These are phyloP conservation scores for Amitus sp. DNA, from an alignment of 2,888 invertebrate species.

Conservation along the genomic window DNA sequence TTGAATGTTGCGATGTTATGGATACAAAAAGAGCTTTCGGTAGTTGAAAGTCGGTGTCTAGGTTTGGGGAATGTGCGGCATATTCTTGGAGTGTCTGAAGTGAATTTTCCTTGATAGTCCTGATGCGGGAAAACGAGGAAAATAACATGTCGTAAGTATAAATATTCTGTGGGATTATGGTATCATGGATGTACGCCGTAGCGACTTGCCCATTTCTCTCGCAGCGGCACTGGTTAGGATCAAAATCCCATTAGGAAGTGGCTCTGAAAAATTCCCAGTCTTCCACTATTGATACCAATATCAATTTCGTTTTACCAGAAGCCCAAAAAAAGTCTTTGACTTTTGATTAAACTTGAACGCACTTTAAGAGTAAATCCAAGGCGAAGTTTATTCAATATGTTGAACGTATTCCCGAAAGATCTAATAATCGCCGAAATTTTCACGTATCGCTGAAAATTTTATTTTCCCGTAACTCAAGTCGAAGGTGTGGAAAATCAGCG, in stretches of 20 bases:
- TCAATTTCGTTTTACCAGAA: conserved; percentile 43
- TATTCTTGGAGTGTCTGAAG: background rate
- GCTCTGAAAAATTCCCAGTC: conserved; percentile 39
- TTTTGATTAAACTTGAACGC: conserved; percentile 12
- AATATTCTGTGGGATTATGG: conserved; percentile 23
- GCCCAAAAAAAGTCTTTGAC: conserved; percentile 21
- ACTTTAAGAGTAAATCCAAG: background rate
- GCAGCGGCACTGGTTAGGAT: conserved; percentile 41
- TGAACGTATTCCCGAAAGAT: too few species aligned
- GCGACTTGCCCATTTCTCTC: conserved; percentile 10
- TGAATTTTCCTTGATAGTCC: background rate
- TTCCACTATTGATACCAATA: conserved; percentile 45
- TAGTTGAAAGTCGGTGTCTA: too few species aligned
- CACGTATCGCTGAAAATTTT: too few species aligned
- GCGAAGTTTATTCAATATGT: background rate
- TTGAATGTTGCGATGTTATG: too few species aligned
- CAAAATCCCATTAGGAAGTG: conserved; percentile 50
- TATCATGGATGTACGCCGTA: conserved; percentile 18
- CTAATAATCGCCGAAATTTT: background rate
- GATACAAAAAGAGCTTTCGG: too few species aligned
- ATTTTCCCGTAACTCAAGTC: too few species aligned
- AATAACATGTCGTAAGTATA: conserved; percentile 7
- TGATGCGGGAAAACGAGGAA: background rate
- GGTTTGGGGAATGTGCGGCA: background rate
- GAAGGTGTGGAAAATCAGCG: too few species aligned